Conservation (phyloP, 2,888 invertebrate genomes). For the Melikaiella ostensackeni region DNA sequence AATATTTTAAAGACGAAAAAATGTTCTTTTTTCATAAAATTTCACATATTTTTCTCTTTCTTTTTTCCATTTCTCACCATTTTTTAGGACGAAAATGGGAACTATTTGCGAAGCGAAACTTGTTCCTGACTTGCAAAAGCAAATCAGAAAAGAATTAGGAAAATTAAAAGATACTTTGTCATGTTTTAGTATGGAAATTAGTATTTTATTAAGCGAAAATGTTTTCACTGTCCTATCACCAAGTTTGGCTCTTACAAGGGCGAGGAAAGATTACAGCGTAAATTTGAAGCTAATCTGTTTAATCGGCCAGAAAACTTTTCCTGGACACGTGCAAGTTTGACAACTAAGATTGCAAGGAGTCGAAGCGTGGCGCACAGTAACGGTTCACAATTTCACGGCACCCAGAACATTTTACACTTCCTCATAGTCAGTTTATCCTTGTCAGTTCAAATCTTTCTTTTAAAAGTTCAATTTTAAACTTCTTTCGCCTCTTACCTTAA, state of each 20-base stretch:
- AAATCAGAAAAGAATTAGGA: constrained; percentile 1
- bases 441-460: not conserved
- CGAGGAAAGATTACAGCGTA: constrained; percentile 10
- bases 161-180: not conserved
- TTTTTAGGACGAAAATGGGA: not conserved
- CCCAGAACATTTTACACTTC: constrained; percentile 45
- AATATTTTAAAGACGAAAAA: not conserved
- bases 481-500: too few species aligned
- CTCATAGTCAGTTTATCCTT: not conserved
- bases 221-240: not conserved
- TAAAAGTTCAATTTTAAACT: not conserved
- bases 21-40: not conserved
- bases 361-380: constrained; percentile 66
- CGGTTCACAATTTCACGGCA: constrained; percentile 56
- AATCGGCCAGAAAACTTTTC: constrained; percentile 36
- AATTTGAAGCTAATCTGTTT: constrained; percentile 29
- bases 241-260: constrained; percentile 11
- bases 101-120: not conserved
- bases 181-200: constrained; percentile 8
- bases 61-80: not conserved
- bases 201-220: not conserved
- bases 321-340: constrained; percentile 69
- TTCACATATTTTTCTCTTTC: not conserved
- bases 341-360: constrained; percentile 70
- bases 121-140: not conserved